Conservation (phyloP, 2,888 invertebrate genomes). For the Chrysolina oricalcia region DNA sequence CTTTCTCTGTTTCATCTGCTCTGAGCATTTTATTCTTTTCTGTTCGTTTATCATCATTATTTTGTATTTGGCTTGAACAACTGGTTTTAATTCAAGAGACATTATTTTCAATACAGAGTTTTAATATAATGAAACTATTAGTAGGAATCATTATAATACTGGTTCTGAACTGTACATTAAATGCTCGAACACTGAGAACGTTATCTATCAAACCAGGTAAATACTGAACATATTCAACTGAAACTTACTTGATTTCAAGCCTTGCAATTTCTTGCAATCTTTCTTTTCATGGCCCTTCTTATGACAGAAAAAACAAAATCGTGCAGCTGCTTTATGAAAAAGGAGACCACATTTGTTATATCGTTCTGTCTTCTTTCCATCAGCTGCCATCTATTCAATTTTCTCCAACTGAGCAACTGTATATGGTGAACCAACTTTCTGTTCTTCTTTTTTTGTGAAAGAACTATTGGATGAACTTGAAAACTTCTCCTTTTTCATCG, state of each 20-base stretch:
- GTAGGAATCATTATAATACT: too few species aligned
- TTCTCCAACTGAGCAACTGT: not conserved
- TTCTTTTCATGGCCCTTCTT: not conserved
- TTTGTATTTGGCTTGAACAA: too few species aligned
- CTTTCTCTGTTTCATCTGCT: too few species aligned
- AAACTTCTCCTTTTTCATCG: not conserved
- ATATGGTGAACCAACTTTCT: not conserved
- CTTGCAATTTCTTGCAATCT: not conserved
- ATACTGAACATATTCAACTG: constrained; percentile 2
- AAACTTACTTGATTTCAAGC: constrained; percentile 8
- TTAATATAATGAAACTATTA: too few species aligned
- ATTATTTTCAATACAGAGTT: too few species aligned
- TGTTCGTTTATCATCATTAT: too few species aligned
- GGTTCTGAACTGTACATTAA: constrained; percentile 11
- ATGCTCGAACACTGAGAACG: constrained; percentile 2
- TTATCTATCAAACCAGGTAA: not conserved
- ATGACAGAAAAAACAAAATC: constrained; percentile 4
- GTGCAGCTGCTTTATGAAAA: not conserved
- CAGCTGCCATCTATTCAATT: not conserved
- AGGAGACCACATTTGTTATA: not conserved
- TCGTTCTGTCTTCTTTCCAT: not conserved
- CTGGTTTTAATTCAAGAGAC: not conserved
- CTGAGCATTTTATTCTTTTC: too few species aligned
- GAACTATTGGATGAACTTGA: not conserved
- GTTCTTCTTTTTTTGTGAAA: not conserved